Evolutionary conservation across 2,113 vertebrate species (phyloP).

Genomic region (Callaeas wilsoni): DNA sequence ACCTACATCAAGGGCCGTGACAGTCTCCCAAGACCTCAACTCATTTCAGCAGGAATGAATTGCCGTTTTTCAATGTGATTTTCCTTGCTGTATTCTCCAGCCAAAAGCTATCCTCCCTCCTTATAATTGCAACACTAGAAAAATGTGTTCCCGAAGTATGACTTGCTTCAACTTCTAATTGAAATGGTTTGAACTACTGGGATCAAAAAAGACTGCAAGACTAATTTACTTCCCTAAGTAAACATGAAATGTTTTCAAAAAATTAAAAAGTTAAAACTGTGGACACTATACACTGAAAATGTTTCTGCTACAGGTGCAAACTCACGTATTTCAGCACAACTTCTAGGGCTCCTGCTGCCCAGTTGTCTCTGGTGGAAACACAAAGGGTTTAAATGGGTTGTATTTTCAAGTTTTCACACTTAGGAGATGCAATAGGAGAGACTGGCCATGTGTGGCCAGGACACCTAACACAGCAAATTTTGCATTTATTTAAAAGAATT

Average conservation of each 20-base stretch:
- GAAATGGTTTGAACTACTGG: not conserved
- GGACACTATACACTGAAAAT: not conserved
- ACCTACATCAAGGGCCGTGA: fast-evolving
- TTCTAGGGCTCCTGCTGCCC: not conserved
- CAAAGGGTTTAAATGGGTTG: not conserved
- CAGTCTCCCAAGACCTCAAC: not conserved
- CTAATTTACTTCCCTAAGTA: not conserved
- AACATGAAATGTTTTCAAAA: not conserved
- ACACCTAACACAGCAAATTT: not conserved
- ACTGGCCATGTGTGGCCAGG: not conserved
- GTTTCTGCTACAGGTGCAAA: not conserved
- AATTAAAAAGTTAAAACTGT: not conserved
- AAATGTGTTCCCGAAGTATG: not conserved
- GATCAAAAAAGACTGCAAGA: not conserved
- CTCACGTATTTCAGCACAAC: not conserved
- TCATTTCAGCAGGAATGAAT: not conserved
- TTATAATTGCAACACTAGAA: not conserved
- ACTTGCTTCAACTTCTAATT: not conserved
- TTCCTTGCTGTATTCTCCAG: not conserved
- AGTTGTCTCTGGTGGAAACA: not conserved
- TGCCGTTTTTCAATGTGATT: not conserved
- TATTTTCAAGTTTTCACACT: not conserved
- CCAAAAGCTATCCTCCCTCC: not conserved
- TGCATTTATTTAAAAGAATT: not conserved
- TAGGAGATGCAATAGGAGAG: not conserved